phyloP scores from a whole-genome alignment of 2,113 vertebrate species.

The Todiramphus saurophagus region DNA sequence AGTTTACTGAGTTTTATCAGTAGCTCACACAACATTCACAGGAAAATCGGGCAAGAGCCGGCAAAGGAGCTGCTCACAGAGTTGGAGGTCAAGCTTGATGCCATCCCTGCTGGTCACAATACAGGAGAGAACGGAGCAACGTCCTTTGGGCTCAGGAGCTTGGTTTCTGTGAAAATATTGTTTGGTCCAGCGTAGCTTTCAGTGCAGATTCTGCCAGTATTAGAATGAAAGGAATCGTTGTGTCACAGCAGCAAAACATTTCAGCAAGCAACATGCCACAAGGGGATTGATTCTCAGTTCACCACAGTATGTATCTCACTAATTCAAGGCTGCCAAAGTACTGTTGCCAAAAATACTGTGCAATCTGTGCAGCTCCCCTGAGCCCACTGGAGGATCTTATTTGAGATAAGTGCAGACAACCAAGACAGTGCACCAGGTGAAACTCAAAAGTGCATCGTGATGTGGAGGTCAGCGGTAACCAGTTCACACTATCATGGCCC shows the following conservation, averaged over 20 bases:
- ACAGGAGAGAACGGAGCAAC: neutral
- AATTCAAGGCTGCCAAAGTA: conserved; percentile 6
- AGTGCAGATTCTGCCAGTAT: neutral
- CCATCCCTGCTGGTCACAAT: neutral
- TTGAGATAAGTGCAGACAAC: neutral
- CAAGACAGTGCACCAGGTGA: neutral
- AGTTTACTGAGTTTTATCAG: conserved; percentile 85
- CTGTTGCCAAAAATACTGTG: conserved; percentile 40
- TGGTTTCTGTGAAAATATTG: conserved; percentile 40
- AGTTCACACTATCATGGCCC: neutral
- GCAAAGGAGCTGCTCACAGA: conserved; percentile 30
- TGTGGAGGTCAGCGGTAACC: neutral
- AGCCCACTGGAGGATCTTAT: neutral
- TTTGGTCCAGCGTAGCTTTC: conserved; percentile 55
- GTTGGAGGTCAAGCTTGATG: neutral
- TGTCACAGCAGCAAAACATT: neutral
- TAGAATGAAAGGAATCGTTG: neutral
- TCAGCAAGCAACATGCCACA: neutral
- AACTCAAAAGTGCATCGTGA: neutral
- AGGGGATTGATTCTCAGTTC: neutral
- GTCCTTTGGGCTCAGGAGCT: conserved; percentile 24
- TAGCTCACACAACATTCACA: conserved; percentile 25
- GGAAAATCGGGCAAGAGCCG: conserved; percentile 40
- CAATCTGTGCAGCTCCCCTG: neutral
- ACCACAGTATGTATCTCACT: neutral